Evolutionary conservation across 23 tunicate species (phyloP), one percentile per base, ranked within the genome.

Genomic region (Halocynthia roretzi): DNA sequence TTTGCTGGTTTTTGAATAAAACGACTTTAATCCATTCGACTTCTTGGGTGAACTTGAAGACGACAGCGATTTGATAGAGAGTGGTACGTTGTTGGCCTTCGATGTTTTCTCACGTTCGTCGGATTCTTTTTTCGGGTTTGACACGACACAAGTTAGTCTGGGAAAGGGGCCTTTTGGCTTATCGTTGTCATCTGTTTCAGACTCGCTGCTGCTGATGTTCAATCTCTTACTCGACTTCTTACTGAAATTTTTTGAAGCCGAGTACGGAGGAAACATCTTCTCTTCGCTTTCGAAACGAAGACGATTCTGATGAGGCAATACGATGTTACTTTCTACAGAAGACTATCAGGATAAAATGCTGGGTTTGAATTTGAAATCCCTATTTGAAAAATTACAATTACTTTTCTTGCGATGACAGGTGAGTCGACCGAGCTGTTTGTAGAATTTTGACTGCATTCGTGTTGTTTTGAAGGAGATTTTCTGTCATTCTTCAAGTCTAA

Each of bases 121-220:
- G 1, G 70, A 65, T 65, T 65, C 19, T 65, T 65, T 9, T 15
- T 10, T 65, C 9, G 48, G 48, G 19, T 65, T 65, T 20, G 18
- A 20, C 22, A 65, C 70, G 9, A 65, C 70, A 15, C 70, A 65
- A 15, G 22, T 65, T 15, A 65, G 31, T 65, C 70, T 5, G 22
- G 70, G 70, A 65, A 65, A 65, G 31, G 70, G 70, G 9, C 70
- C 70, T 65, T 15, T 65, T 8, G 70, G 70, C 19, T 65, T 40
- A 48, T 15, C 31, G 9, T 0, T 0, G 9, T 11, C 19, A 20
- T 65, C 19, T 9, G 10, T 15, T 10, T 65, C 70, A 58, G n/a
- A 14, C 17, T 58, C 63, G 19, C 70, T 65, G 70, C 70, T 65
- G 19, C 70, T 65, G 19, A 65, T 5, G 22, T 48, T 48, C 19